A percentile compares a stretch with the other conserved stretches of the same genome.
phyloP scores from a whole-genome alignment of 2,113 vertebrate genomes.

The Pimephales promelas region DNA sequence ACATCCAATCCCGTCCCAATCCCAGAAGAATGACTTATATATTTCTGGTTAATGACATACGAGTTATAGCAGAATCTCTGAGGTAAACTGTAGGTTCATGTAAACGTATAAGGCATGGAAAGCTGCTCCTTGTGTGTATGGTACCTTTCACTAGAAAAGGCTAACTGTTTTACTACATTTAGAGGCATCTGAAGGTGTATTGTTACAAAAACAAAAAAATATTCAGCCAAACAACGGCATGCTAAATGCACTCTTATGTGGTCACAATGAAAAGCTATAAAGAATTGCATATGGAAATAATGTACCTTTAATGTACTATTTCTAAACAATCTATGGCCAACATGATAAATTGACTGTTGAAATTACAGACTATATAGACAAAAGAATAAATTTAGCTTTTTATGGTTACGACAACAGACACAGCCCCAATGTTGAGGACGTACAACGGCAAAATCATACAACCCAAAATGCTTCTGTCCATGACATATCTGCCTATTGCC shows the following conservation, averaged over 20 bases:
- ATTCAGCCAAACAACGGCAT: background rate
- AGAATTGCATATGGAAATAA: background rate
- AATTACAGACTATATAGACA: background rate
- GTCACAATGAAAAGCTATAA: background rate
- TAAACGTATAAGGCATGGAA: background rate
- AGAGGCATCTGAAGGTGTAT: background rate
- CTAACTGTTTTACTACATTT: background rate
- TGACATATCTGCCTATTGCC: no score
- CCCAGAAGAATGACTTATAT: no score
- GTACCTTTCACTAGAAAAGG: background rate
- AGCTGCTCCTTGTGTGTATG: background rate
- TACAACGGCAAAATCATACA: background rate
- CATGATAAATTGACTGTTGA: background rate
- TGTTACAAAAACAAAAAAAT: background rate
- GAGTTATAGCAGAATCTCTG: background rate
- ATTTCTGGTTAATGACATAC: background rate
- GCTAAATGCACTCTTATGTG: background rate
- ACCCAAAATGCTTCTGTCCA: background rate
- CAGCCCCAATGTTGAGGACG: background rate
- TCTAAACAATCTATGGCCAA: background rate
- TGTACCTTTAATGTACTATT: no score
- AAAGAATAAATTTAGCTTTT: background rate
- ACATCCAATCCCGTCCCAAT: no score
- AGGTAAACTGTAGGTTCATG: background rate
- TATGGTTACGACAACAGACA: background rate